Evolutionary conservation across 2,888 invertebrate species (phyloP).

Genomic region (Hecatera dysodea): DNA sequence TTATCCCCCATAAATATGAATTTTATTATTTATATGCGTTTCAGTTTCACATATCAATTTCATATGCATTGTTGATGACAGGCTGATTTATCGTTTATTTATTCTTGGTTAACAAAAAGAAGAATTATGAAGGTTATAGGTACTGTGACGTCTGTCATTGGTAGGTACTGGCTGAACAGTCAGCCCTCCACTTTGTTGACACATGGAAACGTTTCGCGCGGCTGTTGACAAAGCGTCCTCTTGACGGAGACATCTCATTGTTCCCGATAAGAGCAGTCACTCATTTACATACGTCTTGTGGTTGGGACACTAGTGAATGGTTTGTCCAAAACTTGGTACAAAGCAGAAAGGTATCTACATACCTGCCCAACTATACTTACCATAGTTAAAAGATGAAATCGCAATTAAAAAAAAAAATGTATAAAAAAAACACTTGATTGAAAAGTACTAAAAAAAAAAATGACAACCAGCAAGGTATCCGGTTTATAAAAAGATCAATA

Average conservation of each 20-base stretch:
- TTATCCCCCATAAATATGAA: constrained; percentile 38
- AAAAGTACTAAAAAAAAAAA: neutral
- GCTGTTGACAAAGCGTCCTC: constrained; percentile 62
- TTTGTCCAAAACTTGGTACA: constrained; percentile 17
- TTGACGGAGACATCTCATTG: constrained; percentile 65
- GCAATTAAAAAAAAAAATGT: no score
- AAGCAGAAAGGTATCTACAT: neutral
- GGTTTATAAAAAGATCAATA: constrained; percentile 38
- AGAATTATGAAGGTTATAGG: constrained; percentile 1
- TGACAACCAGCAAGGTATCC: neutral
- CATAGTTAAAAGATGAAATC: no score
- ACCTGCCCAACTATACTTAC: no score
- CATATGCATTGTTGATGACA: constrained; percentile 40
- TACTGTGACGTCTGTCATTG: constrained; percentile 33
- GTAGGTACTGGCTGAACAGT: constrained; percentile 9
- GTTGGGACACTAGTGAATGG: constrained; percentile 22
- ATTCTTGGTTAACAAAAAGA: constrained; percentile 31
- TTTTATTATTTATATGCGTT: constrained; percentile 18
- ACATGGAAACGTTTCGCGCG: constrained; percentile 60
- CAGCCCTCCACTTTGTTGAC: constrained; percentile 55
- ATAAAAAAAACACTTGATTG: no score
- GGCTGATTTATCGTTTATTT: constrained; percentile 45
- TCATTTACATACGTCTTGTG: constrained; percentile 60
- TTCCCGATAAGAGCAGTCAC: constrained; percentile 69
- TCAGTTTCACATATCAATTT: constrained; percentile 30